Evolutionary conservation across 2,888 invertebrate species (phyloP), one percentile per base, ranked within the genome.

Genomic region (Acanthosoma haemorrhoidale): DNA sequence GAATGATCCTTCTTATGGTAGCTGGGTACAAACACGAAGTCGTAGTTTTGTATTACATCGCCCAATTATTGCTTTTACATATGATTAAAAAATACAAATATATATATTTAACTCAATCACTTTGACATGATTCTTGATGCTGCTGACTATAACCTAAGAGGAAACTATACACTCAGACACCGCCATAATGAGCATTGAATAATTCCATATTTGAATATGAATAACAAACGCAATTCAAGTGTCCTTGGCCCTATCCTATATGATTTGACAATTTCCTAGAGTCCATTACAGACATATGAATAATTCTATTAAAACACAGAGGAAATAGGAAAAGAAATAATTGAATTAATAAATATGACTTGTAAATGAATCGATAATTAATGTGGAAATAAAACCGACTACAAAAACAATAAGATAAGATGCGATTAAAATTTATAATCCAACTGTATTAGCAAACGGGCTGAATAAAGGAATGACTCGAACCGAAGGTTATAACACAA

Each of bases 361-460:
- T 51, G 51, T 51, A 51, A 51, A 51, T 51, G 13, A 6, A 9
- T 51, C 51, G 2, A 21, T 43, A 43, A 51, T 51, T 51, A 51
- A 51, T 32, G 9, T 4, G 9, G 32, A 32, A 29, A 29, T 21
- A 25, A 11, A 41, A 5, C 11, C 21, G 15, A 36, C 13, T 4
- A 18, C 16, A 61, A 61, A 38, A 61, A 61, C 16, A 38, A 59
- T n/a, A 38, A 38, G 34, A 38, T 61, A 36, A 36, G 21, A 34
- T 3, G 11, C 21, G 18, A 61, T 61, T 61, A 61, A 38, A 61
- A 61, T 34, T 61, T 61, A 13, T 61, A 61, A 61, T 61, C 21
- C 29, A 18, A 15, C 32, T 16, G 9, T 16, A 18, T 60, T 60
- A 60, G n/a, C 31, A 21, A 36, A 36, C 25, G 21, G 32, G 36